A percentile compares a stretch with the other conserved stretches of the same genome.
phyloP scores from a whole-genome alignment of 1,140 invertebrate genomes.

The Pemphigus obesinymphae region DNA sequence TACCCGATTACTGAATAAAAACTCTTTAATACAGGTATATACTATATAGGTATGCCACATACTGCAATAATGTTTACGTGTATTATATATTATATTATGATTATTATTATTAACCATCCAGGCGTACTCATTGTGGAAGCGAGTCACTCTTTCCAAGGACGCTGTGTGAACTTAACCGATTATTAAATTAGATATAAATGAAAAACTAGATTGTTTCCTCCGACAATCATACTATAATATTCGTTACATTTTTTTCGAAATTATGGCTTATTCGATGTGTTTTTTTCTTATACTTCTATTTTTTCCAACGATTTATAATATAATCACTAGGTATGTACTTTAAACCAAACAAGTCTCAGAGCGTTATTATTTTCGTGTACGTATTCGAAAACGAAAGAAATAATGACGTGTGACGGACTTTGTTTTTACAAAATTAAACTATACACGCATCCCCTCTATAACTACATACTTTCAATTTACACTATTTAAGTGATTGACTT shows the following conservation, averaged over 20 bases:
- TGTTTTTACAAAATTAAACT: background rate
- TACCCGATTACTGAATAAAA: background rate
- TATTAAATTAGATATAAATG: background rate
- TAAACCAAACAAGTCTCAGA: background rate
- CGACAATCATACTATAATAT: background rate
- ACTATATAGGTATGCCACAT: background rate
- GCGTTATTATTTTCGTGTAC: background rate
- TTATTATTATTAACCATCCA: constrained; percentile 3
- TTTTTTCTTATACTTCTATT: background rate
- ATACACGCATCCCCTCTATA: background rate
- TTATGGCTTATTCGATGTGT: background rate
- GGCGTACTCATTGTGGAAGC: background rate
- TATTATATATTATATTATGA: background rate
- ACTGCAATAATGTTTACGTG: background rate
- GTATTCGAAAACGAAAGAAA: background rate
- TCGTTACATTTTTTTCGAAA: background rate
- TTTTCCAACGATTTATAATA: background rate
- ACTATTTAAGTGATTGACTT: background rate
- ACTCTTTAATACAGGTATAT: too few relatives aligned
- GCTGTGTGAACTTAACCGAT: background rate
- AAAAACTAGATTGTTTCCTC: background rate
- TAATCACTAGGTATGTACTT: background rate
- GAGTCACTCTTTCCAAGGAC: background rate
- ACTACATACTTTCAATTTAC: background rate
- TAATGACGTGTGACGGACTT: background rate